Evolutionary conservation across 2,113 vertebrate genomes (phyloP).

Genomic region (Saccopteryx bilineata): DNA sequence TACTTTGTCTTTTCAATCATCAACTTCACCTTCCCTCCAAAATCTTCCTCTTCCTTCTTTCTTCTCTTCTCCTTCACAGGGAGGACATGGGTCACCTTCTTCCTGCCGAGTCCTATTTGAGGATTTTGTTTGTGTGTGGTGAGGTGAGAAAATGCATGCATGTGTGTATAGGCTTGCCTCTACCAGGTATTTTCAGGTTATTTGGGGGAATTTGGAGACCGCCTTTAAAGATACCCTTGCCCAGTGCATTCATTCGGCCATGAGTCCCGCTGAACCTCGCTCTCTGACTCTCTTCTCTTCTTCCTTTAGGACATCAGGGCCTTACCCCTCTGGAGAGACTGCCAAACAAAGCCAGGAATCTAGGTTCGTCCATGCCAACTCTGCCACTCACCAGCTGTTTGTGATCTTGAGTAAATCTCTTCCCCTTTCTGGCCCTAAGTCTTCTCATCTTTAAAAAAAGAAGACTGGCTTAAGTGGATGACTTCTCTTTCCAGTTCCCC

Average conservation of each 20-base stretch:
- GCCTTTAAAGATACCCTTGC: not conserved
- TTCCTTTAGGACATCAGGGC: not conserved
- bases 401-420: slow-evolving; percentile 20
- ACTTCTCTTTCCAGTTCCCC: not conserved
- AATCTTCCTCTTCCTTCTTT: slow-evolving; percentile 5
- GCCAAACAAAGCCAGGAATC: slow-evolving; percentile 5
- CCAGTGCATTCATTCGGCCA: no score
- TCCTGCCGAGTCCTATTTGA: not conserved
- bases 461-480: not conserved
- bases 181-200: not conserved
- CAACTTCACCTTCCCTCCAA: slow-evolving; percentile 37
- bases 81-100: not conserved
- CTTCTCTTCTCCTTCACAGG: slow-evolving; percentile 6
- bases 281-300: not conserved
- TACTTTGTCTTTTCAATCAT: slow-evolving; percentile 59
- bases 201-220: not conserved
- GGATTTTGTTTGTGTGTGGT: not conserved
- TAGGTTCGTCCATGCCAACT: not conserved
- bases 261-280: not conserved
- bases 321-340: not conserved
- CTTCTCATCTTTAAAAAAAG: slow-evolving; percentile 56
- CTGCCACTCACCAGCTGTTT: not conserved
- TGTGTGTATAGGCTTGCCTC: not conserved
- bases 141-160: not conserved
- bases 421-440: slow-evolving; percentile 12